These are phyloP conservation scores for Telenomus remus DNA, from an alignment of 1,140 invertebrate genomes.

Conservation along the genomic window DNA sequence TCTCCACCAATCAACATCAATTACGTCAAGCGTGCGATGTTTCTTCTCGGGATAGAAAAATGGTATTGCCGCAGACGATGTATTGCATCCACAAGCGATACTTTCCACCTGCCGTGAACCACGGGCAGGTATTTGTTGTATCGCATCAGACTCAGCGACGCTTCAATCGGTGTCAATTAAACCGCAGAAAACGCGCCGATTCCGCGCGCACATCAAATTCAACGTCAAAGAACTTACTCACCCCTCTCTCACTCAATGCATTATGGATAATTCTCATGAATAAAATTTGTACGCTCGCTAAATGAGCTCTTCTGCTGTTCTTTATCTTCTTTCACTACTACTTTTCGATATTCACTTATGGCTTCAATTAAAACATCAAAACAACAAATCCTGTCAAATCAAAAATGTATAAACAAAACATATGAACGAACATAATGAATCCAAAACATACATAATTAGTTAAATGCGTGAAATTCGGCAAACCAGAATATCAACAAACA, in stretches of 20 bases:
- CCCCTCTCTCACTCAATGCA: constrained; percentile 41
- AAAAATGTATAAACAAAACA: too few relatives aligned
- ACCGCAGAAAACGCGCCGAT: constrained; percentile 24
- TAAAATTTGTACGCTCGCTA: constrained; percentile 28
- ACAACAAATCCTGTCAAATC: too few relatives aligned
- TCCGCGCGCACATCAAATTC: constrained; percentile 6
- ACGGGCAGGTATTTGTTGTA: constrained; percentile 9
- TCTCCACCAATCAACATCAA: constrained; percentile 1
- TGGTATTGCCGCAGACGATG: not conserved
- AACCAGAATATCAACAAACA: too few relatives aligned
- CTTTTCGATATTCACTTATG: too few relatives aligned
- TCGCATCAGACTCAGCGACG: constrained; percentile 14
- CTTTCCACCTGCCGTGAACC: constrained; percentile 14
- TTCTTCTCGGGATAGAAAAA: constrained; percentile 4
- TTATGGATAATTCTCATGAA: constrained; percentile 46
- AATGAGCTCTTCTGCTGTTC: constrained; percentile 15
- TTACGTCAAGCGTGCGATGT: not conserved
- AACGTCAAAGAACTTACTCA: constrained; percentile 32
- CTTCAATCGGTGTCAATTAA: constrained; percentile 47
- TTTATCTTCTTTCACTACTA: constrained; percentile 32
- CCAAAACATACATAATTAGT: too few relatives aligned
- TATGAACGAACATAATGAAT: too few relatives aligned
- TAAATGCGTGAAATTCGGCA: too few relatives aligned
- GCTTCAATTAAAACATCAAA: too few relatives aligned
- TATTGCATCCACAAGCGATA: not conserved